These are phyloP conservation scores for Nephrotoma appendiculata DNA, from an alignment of 2,888 invertebrate genomes.

Conservation along the genomic window DNA sequence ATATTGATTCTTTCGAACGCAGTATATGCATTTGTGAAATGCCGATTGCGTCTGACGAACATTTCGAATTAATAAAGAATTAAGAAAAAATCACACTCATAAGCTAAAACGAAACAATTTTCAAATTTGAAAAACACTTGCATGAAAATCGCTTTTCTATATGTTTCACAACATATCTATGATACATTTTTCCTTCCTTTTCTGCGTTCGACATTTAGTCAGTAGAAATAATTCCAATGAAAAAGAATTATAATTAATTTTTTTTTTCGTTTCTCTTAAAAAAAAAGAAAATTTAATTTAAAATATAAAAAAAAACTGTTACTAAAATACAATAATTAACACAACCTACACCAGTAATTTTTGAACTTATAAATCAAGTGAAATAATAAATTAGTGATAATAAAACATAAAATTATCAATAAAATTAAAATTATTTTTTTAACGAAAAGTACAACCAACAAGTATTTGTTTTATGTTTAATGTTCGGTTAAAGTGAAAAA, in stretches of 20 bases:
- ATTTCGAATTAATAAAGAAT: too few species aligned
- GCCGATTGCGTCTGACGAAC: too few species aligned
- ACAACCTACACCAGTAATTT: neutral
- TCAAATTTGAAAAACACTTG: neutral
- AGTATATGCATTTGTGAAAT: too few species aligned
- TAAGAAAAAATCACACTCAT: too few species aligned
- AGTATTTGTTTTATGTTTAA: neutral
- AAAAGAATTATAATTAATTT: neutral
- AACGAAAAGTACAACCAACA: neutral
- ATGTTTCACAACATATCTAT: neutral
- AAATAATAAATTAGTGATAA: neutral
- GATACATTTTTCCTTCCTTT: neutral
- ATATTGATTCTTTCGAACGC: too few species aligned
- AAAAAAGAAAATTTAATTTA: neutral
- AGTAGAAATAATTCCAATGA: neutral
- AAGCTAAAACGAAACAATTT: neutral
- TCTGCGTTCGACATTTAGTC: neutral
- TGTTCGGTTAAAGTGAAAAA: neutral
- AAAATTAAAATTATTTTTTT: neutral
- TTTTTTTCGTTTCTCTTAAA: neutral
- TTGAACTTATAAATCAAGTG: neutral
- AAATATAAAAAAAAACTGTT: neutral
- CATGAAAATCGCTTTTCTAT: neutral
- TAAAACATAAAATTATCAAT: neutral
- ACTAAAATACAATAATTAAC: neutral